Evolutionary conservation across 2,888 invertebrate genomes (phyloP), one percentile per base, ranked within the genome.

Genomic region (Thereva nobilitata): DNA sequence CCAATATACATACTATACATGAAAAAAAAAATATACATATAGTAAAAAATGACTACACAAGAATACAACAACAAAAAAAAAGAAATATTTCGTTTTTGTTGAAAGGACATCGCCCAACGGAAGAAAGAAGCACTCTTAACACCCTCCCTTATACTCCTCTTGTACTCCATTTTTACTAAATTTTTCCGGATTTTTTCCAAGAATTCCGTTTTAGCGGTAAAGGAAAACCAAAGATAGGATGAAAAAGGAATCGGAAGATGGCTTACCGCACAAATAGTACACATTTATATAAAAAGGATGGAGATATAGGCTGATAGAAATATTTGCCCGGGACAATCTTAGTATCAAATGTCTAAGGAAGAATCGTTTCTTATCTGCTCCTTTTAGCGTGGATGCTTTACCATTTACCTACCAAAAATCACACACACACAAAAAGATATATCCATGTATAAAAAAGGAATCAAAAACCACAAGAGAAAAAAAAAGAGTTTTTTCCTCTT

Each of bases 401-500:
- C 23, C 23, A 23, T 23, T 23, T 23, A 23, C 23, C 23, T 23
- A 23, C 23, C 2, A 23, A 23, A 23, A 23, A 23, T 2, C 23
- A 23, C 23, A 23, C 23, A 23, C 23, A 23, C 23, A 23, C 23
- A 23, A 23, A 23, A 8, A 44, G 23, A 23, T 45, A 44, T 57
- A 23, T 7, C 49, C 12, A 5, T 49, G 7, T n/a, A 35, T 34
- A 35, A 44, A 34, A 35, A 34, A 57, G 10, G 23, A 23, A 23
- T 23, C 23, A 23, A 23, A 23, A 23, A 1, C 23, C 44, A 10
- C 34, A 44, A 4, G 57, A 45, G n/a, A n/a, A n/a, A 35, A 6
- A 8, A 57, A 34, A 57, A 35, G n/a, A 35, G 10, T 45, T 45
- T 9, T 47, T 47, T 49, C 23, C 57, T 49, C 49, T 23, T 23